Percentiles rank a stretch among this genome's conserved stretches.
Evolutionary conservation across 2,113 vertebrate species (phyloP).

Genomic region (Toxostoma redivivum): DNA sequence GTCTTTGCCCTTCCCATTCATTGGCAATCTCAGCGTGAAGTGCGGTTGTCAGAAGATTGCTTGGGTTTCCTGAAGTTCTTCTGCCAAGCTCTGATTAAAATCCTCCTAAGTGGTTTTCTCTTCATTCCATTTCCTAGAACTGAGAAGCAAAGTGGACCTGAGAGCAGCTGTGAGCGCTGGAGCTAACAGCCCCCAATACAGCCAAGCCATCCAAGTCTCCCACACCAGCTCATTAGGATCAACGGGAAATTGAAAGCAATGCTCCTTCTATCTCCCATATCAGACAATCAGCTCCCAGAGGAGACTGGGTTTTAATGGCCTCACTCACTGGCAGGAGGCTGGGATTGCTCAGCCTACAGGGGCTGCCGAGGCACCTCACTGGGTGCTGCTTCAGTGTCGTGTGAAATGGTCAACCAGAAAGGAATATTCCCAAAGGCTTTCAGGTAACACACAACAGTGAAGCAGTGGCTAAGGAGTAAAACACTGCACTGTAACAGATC

Average conservation of each 20-base stretch:
- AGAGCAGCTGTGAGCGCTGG: neutral
- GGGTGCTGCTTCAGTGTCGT: neutral
- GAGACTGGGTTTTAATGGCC: neutral
- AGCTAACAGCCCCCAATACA: neutral
- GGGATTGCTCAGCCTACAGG: neutral
- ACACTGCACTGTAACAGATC: neutral
- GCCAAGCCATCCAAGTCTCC: neutral
- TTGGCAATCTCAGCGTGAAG: neutral
- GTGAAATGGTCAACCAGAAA: accelerated
- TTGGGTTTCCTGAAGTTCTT: conserved; percentile 26
- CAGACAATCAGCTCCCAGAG: neutral
- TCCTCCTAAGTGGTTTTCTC: conserved; percentile 23
- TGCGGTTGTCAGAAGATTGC: neutral
- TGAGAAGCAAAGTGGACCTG: neutral
- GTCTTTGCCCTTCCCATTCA: neutral
- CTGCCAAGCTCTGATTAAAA: conserved; percentile 52
- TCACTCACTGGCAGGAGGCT: neutral
- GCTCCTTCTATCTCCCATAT: neutral
- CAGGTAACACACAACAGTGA: accelerated
- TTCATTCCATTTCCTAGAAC: conserved; percentile 33
- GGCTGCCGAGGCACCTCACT: accelerated
- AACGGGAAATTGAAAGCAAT: conserved; percentile 9
- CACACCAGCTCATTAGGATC: neutral
- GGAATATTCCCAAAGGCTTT: neutral
- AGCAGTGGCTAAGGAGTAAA: neutral